Base-by-base conservation (phyloP, 2,113 vertebrate genomes). In the Centropus unirufus region DNA sequence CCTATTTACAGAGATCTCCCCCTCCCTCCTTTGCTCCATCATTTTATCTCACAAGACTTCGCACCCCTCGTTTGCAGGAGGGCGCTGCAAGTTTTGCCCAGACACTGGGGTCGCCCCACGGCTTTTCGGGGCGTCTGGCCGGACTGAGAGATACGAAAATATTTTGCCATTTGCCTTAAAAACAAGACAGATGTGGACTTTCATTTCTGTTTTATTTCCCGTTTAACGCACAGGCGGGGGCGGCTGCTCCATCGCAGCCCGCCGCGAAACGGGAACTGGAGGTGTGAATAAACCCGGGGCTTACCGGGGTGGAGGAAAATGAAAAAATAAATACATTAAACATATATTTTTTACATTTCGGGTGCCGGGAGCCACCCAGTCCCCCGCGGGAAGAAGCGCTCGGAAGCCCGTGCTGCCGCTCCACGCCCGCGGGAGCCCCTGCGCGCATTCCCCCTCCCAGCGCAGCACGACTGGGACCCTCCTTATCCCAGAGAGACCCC, bases 351-450 rank as follows among this genome's bases (percentile, higher is more conserved):
- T 82, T 75, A 34, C 24, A 27, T 24, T 62, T 83, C 5, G 47
- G 24, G 14, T 29, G 29, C 52, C 59, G 20, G 68, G 32, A 59
- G 19, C 22, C 64, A 21, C 14, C 19, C 30, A 10, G 3, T 29
- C 75, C 68, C 51, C 59, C 8, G 72, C 29, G 39, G 75, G 58
- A 64, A 57, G 67, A 46, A 46, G n/a, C 5, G 8, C 39, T 66
- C 40, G 12, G 98, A 44, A 95, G 98, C 81, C 97, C 96, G 92
- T 44, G 94, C 97, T 87, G 98, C 95, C 87, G 62, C 95, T 98
- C 96, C 97, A 96, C 96, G 88, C 95, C 94, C 96, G 95, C 79
- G 96, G 97, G 85, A 98, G 98, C 91, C 96, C 97, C 81, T 96
- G 98, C 80, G 96, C 95, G 27, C 98, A 97, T 87, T 96, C 96